Evolutionary conservation across 2,797 vertebrate species (phyloP).

Genomic region (Odontamblyopus lacepedii): DNA sequence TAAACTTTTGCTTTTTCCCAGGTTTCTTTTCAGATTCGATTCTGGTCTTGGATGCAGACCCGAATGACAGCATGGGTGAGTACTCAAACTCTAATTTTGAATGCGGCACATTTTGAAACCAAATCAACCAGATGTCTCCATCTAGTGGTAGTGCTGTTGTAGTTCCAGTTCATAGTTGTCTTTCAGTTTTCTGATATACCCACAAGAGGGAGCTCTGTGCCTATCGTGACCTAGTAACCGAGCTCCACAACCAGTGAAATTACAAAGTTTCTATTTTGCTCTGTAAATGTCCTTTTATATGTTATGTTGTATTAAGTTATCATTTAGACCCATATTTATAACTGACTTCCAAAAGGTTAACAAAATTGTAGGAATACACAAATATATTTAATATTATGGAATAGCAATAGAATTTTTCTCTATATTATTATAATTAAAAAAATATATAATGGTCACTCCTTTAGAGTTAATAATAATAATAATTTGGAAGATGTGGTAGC

Average conservation of each 20-base stretch:
- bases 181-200: constrained; percentile 20
- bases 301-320: background rate
- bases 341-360: background rate
- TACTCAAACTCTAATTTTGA: constrained; percentile 16
- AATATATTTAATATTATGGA: background rate
- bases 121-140: constrained; percentile 22
- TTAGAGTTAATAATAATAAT: no score
- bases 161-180: background rate
- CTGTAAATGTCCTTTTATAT: background rate
- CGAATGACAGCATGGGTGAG: constrained; percentile 76
- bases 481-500: no score
- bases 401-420: background rate
- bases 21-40: constrained; percentile 74
- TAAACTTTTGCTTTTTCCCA: constrained; percentile 40
- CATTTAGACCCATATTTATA: background rate
- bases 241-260: background rate
- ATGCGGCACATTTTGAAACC: background rate
- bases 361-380: background rate
- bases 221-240: background rate
- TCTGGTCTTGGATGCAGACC: constrained; percentile 73
- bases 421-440: no score
- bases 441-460: no score
- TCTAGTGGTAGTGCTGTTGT: constrained; percentile 39
- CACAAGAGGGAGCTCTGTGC: constrained; percentile 60
- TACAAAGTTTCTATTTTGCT: background rate